Base-by-base conservation (phyloP, 2,888 invertebrate genomes). In the Hololepta plana region DNA sequence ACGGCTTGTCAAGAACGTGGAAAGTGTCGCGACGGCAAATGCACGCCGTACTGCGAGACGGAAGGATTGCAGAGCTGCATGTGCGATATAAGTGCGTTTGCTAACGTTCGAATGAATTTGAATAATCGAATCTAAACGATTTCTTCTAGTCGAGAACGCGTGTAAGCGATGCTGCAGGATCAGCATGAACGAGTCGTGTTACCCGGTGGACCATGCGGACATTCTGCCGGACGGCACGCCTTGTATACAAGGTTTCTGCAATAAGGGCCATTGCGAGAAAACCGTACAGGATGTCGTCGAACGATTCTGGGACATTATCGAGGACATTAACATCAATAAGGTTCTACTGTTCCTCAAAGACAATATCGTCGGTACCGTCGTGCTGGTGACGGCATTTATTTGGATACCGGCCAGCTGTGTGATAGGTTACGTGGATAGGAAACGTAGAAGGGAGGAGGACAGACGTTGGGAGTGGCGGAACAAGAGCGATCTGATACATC, bases 261-360 rank as follows among this genome's bases (percentile, higher is more conserved):
- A 88, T 53, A 84, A 84, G 85, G 93, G 93, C 5, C 67, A 79
- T 13, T 95, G 93, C 47, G 85, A 90, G 52, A 88, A 90, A 55
- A 87, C 88, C 0, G 81, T 87, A 32, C 87, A 88, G 49, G 91
- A 93, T 48, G 85, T 93, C 12, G 88, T 93, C 6, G 88, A 91
- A 53, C 67, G 93, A 15, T 87, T 95, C 55, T 95, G 93, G 90
- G 87, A 90, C 49, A 90, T 95, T 26, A 91, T 95, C 34, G 91
- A 93, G 55, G 88, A 91, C 45, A 88, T 91, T 31, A 88, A 88
- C 53, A 88, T 90, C 32, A 90, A 87, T 51, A 84, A 85, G 47
- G 84, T 88, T 40, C 62, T 88, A 40, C 65, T 82, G 26, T 88
- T 90, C 50, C 61, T 91, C 26, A 72, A 82, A 30, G 88, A 90